phyloP scores from a whole-genome alignment of 2,113 vertebrate genomes.

The Catharus minimus region DNA sequence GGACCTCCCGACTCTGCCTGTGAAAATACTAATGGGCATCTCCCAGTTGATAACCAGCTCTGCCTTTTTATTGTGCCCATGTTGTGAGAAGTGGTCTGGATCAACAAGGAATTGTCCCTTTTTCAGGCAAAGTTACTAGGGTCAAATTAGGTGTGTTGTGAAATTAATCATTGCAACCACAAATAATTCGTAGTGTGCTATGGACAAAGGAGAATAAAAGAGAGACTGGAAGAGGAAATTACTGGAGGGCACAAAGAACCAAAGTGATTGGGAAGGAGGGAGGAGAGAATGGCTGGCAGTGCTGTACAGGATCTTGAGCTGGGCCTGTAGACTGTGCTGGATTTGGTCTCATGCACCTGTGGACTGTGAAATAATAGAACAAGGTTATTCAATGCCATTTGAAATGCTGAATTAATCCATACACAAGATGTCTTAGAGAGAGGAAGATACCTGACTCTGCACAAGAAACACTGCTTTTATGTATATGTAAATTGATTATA shows the following conservation, averaged over 20 bases:
- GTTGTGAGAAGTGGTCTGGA: constrained; percentile 32
- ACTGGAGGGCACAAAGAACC: background rate
- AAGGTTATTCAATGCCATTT: background rate
- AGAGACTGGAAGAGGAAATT: background rate
- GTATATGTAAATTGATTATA: background rate
- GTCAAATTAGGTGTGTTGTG: background rate
- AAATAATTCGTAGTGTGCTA: background rate
- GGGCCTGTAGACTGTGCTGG: background rate
- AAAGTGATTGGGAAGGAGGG: background rate
- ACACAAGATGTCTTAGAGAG: background rate
- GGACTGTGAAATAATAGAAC: background rate
- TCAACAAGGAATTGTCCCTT: background rate
- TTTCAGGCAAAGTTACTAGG: background rate
- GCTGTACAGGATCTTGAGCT: background rate
- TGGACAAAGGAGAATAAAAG: background rate
- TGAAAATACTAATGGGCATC: constrained; percentile 55
- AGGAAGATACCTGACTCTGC: background rate
- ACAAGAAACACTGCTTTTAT: background rate
- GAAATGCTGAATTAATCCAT: background rate
- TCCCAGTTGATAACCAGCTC: constrained; percentile 44
- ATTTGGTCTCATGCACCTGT: background rate
- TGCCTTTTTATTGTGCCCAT: constrained; percentile 40
- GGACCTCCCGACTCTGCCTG: constrained; percentile 30
- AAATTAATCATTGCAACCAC: constrained; percentile 5
- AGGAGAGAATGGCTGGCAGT: background rate